Evolutionary conservation across 92 coral and sea anemone genomes (phyloP).

Genomic region (Zoanthus sansibaricus): DNA sequence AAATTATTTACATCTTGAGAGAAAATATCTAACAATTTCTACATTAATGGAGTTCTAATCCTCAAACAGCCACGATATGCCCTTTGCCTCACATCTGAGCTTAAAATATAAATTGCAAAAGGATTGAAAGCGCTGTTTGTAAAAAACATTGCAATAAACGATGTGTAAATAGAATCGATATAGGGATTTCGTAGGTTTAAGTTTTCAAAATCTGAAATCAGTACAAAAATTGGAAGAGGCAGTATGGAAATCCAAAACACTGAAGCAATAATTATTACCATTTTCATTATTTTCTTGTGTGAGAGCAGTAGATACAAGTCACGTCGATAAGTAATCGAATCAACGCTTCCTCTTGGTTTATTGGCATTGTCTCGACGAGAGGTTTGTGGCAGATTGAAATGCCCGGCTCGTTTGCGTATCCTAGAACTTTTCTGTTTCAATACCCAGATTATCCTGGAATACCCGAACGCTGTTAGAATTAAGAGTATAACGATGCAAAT

Average conservation of each 20-base stretch:
- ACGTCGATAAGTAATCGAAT: slow-evolving; percentile 41
- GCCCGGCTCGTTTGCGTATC: slow-evolving; percentile 51
- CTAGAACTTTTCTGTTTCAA: slow-evolving; percentile 72
- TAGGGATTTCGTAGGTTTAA: slow-evolving; percentile 42
- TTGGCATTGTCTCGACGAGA: slow-evolving; percentile 19
- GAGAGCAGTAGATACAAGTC: slow-evolving; percentile 71
- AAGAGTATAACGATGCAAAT: slow-evolving; percentile 73
- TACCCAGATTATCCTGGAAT: slow-evolving; percentile 65
- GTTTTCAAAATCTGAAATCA: slow-evolving; percentile 77
- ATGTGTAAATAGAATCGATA: slow-evolving; percentile 65
- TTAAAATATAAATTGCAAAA: slow-evolving; percentile 88
- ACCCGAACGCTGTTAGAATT: slow-evolving; percentile 74
- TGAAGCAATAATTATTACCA: slow-evolving; percentile 85
- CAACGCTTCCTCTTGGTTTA: slow-evolving; percentile 43
- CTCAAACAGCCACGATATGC: slow-evolving; percentile 48
- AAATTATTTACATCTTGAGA: too few relatives aligned
- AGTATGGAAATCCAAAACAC: slow-evolving; percentile 93
- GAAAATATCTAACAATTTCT: background rate
- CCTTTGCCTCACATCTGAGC: slow-evolving; percentile 82
- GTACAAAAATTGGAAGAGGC: slow-evolving; percentile 83
- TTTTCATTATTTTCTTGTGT: slow-evolving; percentile 84
- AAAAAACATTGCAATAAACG: slow-evolving; percentile 81
- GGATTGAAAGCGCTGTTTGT: slow-evolving; percentile 98
- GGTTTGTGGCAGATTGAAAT: slow-evolving; percentile 29
- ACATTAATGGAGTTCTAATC: background rate